Evolutionary conservation across 2,888 invertebrate species (phyloP), one percentile per base, ranked within the genome.

Genomic region (Pollenia amentaria): DNA sequence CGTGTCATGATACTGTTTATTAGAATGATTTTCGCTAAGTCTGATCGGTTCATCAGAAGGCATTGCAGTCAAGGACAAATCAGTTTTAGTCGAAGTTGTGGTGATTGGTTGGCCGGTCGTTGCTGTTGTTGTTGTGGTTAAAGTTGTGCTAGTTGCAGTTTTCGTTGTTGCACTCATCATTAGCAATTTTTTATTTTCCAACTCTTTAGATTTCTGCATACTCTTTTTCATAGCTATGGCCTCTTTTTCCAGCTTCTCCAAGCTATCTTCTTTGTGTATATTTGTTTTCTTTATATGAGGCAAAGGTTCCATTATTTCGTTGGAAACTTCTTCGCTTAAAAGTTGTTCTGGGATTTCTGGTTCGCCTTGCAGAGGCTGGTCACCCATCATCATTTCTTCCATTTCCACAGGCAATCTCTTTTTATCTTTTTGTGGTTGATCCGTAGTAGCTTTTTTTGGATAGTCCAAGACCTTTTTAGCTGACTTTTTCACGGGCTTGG

Each of bases 331-430:
- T 70, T 91, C 88, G 11, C 78, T 88, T n/a, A 82, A 29, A 11
- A 80, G 14, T 42, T 86, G 88, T 62, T 88, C 87, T 2, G 84
- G 21, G 72, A 88, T 87, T 81, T 89, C 88, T 1, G 84, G 87
- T 69, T 89, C 89, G 14, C 88, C 88, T 18, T 85, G 88, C 29
- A 93, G 90, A 78, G 93, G 93, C 78, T 93, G 93, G 2, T 93
- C 93, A 91, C 93, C 91, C 93, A 93, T 93, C 90, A 92, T 90
- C 89, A 92, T 90, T 7, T 93, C 93, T 21, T 91, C 91, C 42
- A 90, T 67, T 46, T 89, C 82, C 3, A 88, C 10, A 0, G 67
- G 73, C 16, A 79, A 64, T 21, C 84, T 65, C 18, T 83, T 88
- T 83, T 87, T 70, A 9, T 83, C 67, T 62, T 88, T 79, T 78